These are phyloP conservation scores for Drosophila algonquin DNA, from an alignment of 2,888 invertebrate genomes.

Conservation along the genomic window DNA sequence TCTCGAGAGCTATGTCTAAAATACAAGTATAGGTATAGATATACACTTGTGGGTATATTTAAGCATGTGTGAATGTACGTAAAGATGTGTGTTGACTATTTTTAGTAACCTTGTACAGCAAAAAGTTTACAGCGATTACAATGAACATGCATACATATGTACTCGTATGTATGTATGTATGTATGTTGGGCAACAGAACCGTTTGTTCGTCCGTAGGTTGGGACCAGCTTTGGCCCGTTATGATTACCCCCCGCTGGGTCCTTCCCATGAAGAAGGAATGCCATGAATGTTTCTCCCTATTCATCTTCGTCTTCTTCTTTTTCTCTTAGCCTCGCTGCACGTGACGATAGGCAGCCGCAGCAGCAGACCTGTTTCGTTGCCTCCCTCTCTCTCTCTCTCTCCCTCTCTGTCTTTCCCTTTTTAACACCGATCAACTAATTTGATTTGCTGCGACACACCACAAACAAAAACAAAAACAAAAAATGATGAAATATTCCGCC, in stretches of 20 bases:
- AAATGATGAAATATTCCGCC: constrained; percentile 34
- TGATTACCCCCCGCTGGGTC: too few species aligned
- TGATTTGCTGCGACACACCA: constrained; percentile 52
- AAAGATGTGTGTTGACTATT: constrained; percentile 44
- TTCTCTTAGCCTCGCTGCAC: constrained; percentile 41
- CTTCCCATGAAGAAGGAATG: too few species aligned
- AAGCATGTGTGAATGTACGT: neutral
- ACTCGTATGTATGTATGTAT: too few species aligned
- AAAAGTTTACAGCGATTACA: constrained; percentile 44
- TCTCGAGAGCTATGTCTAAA: neutral
- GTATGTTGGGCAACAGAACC: too few species aligned
- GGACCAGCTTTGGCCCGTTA: too few species aligned
- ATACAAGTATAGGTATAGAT: neutral
- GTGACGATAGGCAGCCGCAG: constrained; percentile 50
- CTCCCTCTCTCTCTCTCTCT: neutral
- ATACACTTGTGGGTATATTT: neutral
- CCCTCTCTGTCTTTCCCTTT: constrained; percentile 28
- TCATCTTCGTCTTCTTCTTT: constrained; percentile 4
- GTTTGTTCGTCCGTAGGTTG: too few species aligned
- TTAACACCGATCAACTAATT: constrained; percentile 61
- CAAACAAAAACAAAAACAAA: neutral
- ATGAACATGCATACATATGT: constrained; percentile 18
- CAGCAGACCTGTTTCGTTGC: constrained; percentile 48
- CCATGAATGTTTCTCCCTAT: constrained; percentile 7
- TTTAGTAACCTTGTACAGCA: constrained; percentile 43